Conservation (phyloP, 2,797 vertebrate species). For the Myotis planiceps region DNA sequence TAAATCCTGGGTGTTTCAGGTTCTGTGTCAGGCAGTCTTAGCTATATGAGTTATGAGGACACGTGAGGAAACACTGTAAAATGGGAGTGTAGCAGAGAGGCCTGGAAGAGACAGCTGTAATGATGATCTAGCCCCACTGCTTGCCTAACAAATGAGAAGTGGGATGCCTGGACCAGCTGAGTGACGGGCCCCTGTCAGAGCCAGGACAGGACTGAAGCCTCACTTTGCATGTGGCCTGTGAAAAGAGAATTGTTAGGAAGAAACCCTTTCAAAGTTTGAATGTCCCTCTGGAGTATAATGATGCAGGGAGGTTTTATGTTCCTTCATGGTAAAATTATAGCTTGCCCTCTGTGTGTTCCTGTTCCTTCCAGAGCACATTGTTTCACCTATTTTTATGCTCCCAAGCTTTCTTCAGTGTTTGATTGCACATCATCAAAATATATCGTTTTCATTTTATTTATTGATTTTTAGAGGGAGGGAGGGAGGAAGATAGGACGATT, state of each 20-base stretch:
- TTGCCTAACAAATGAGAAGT: not conserved
- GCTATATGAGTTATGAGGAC: not conserved
- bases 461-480: not conserved
- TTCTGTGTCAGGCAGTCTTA: not conserved
- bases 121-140: not conserved
- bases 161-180: not conserved
- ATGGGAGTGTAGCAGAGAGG: not conserved
- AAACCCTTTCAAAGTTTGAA: not conserved
- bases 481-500: not conserved
- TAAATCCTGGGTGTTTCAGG: not conserved
- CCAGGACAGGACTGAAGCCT: not conserved
- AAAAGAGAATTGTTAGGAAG: not conserved
- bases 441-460: not conserved
- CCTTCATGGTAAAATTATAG: not conserved
- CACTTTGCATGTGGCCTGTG: not conserved
- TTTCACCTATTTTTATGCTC: not conserved
- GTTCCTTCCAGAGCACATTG: not conserved
- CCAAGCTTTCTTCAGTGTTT: not conserved
- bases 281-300: not conserved
- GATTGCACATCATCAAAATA: not conserved
- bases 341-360: not conserved
- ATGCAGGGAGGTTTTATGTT: not conserved
- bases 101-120: not conserved
- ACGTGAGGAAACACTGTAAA: not conserved
- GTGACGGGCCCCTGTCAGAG: not conserved